Base-by-base conservation (phyloP, 2,888 invertebrate genomes). In the Amiota mariae region DNA sequence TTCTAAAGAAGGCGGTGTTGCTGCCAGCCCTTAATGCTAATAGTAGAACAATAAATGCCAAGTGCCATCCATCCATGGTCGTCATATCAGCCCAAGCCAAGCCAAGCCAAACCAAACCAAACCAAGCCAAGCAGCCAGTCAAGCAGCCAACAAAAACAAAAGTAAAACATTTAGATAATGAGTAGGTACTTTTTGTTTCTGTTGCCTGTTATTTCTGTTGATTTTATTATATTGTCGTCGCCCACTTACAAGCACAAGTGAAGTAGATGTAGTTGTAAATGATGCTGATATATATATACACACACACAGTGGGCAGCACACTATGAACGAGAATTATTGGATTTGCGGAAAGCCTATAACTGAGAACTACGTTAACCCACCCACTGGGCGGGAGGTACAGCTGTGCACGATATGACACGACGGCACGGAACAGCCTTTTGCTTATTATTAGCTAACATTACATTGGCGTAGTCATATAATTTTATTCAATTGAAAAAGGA, bases 361-460 rank as follows among this genome's bases (percentile, higher is more conserved):
- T 75, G 72, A 76, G 76, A 61, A 72, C 84, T 81, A 82, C 75
- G 72, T 77, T 78, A 61, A 72, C 84, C 85, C 84, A 83, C 82
- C 82, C 84, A 81, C 78, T 71, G 71, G 71, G 77, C 73, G 81
- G 84, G 85, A 77, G 80, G 78, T 74, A 72, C 15, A 68, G 67
- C 51, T 20, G 24, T 24, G 51, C 18, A 54, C 48, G 49, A 47
- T 36, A 36, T 6, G 8, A 36, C 6, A 6, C 36, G 36, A 6
- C 36, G 36, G 36, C 36, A 36, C 36, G 36, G 36, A 2, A 36
- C 36, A 6, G 36, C 49, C 68, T 59, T 59, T 71, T 75, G 70
- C 74, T 56, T 71, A 54, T 57, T 20, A 73, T 78, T 76, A 75
- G 76, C 78, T 72, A 4, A 36, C 36, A 36, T 36, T 36, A 47